Percentiles rank a stretch among this genome's conserved stretches.
Conservation (phyloP, 2,888 invertebrate genomes). For the Agriopis aurantiaria region DNA sequence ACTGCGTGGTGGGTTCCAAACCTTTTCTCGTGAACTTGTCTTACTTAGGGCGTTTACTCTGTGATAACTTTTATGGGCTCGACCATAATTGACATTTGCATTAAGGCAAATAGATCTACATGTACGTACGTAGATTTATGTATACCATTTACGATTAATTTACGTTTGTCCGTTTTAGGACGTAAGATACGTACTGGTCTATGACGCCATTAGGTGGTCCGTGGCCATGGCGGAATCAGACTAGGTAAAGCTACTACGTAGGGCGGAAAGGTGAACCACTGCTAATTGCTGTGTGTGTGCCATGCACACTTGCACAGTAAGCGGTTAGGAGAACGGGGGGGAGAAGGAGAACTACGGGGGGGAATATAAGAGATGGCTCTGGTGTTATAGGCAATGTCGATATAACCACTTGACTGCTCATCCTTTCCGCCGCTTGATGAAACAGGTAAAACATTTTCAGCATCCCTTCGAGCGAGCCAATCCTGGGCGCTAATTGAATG, state of each 20-base stretch:
- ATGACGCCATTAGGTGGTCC: not conserved
- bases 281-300: no score
- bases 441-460: no score
- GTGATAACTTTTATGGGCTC: conserved; percentile 10
- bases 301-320: not conserved
- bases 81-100: conserved; percentile 9
- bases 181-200: not conserved
- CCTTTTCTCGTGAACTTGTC: conserved; percentile 10
- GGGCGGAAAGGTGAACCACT: no score
- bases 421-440: no score
- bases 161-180: not conserved
- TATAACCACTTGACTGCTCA: no score
- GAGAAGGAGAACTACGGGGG: no score
- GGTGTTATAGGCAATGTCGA: no score
- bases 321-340: not conserved
- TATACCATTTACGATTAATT: not conserved
- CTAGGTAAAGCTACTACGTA: no score
- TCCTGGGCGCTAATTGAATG: no score
- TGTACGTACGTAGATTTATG: not conserved
- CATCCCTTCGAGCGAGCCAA: no score
- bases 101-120: not conserved
- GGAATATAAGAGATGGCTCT: no score
- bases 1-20: not conserved
- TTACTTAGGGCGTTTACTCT: not conserved
- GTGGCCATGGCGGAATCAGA: no score